phyloP scores from a whole-genome alignment of 2,888 invertebrate genomes.

The Dasysyrphus tricinctus region DNA sequence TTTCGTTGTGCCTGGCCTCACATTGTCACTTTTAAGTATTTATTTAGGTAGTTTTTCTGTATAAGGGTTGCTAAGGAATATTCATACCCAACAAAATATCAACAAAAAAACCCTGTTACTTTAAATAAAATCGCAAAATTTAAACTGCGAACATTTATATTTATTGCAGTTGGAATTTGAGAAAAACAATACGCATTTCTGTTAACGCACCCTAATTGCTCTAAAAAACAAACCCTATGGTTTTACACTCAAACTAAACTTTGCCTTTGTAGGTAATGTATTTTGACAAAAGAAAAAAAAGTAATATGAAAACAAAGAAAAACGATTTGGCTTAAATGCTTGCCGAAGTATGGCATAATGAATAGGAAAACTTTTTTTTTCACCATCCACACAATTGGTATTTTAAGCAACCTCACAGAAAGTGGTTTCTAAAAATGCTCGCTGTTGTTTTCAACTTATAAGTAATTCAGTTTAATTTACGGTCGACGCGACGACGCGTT shows the following conservation, averaged over 20 bases:
- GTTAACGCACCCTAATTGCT: conserved; percentile 75
- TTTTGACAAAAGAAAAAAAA: background rate
- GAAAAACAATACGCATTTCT: conserved; percentile 71
- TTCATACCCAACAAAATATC: background rate
- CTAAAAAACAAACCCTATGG: conserved; percentile 69
- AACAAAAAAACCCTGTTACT: background rate
- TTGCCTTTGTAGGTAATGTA: background rate
- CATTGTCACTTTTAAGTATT: conserved; percentile 36
- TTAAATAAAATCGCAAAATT: conserved; percentile 55
- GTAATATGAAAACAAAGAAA: conserved; percentile 1
- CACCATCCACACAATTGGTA: conserved; percentile 57
- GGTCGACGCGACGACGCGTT: too few species aligned
- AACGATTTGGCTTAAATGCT: conserved; percentile 43
- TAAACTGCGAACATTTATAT: conserved; percentile 72
- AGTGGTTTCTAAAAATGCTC: conserved; percentile 46
- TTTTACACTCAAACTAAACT: conserved; percentile 23
- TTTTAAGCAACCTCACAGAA: conserved; percentile 44
- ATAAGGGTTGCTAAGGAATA: background rate
- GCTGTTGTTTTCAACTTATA: too few species aligned
- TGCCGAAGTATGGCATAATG: conserved; percentile 64
- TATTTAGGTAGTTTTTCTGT: conserved; percentile 23
- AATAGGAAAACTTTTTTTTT: conserved; percentile 60
- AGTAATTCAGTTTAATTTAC: too few species aligned
- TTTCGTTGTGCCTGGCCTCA: background rate
- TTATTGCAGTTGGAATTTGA: conserved; percentile 67